Evolutionary conservation across 1,140 invertebrate species (phyloP), one percentile per base, ranked within the genome.

Genomic region (Brachionus asplanchnoidis): DNA sequence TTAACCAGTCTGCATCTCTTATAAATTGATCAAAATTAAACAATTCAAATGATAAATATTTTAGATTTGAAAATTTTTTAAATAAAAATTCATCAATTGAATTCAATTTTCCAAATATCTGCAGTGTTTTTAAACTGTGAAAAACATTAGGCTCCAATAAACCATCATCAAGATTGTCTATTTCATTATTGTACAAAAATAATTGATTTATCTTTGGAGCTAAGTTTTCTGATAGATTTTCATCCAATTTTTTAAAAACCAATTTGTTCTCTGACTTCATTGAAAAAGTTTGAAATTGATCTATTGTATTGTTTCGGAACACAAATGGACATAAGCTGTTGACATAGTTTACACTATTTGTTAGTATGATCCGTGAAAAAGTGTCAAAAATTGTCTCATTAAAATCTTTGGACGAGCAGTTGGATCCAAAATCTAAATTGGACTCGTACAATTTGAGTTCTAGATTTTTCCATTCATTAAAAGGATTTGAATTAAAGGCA

Each of bases 371-470:
- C 14, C 26, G 20, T 11, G 73, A 77, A 77, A 77, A 77, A 32
- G 40, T 50, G 14, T 46, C 44, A 23, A 77, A 77, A n/a, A 77
- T 26, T 50, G 42, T 53, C 17, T 77, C 23, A 50, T 77, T 26
- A 23, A 77, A 77, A 23, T 50, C 26, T 50, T 46, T 12, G 11
- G 32, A 1, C 14, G 42, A 28, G 17, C 44, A 77, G 11, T 77
- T 36, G 9, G 23, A 11, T 77, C 42, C 17, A 50, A 77, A 77
- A 7, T 77, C 44, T 14, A 77, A 77, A 50, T 77, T 28, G 23
- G 73, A 77, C 42, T 77, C 73, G 20, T 26, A 46, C 11, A 77
- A 28, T 50, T 77, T 77, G n/a, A 77, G 73, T 26, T 77, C 73
- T 46, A 77, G 28, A 26, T 28, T 46, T 23, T 50, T 11, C 12